Conservation (phyloP, 2,888 invertebrate genomes). For the Osmoderma eremita region DNA sequence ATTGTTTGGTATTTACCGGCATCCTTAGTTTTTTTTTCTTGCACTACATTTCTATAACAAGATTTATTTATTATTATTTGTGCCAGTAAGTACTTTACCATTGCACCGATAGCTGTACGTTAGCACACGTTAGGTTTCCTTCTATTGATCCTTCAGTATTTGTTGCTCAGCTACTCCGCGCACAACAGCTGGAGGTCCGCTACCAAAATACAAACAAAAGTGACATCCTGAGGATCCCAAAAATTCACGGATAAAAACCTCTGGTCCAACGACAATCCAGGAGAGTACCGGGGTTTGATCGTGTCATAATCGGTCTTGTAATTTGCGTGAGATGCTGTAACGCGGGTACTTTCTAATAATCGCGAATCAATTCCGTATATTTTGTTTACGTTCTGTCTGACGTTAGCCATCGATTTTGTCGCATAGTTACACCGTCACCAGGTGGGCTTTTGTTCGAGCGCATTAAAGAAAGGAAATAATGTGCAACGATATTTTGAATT, state of each 20-base stretch:
- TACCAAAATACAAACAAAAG: conserved; percentile 46
- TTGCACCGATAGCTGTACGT: neutral
- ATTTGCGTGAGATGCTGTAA: conserved; percentile 25
- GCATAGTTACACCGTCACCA: neutral
- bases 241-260: neutral
- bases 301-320: neutral
- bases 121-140: conserved; percentile 18
- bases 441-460: conserved; percentile 7
- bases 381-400: conserved; percentile 6
- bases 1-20: no score
- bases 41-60: conserved; percentile 1
- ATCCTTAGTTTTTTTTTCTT: no score
- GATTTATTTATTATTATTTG: no score
- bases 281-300: neutral
- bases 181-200: conserved; percentile 49
- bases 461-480: conserved; percentile 5
- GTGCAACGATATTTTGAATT: neutral
- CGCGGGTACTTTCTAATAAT: conserved; percentile 11
- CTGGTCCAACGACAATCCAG: neutral
- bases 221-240: conserved; percentile 26
- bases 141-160: conserved; percentile 41
- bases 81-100: neutral
- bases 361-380: conserved; percentile 27
- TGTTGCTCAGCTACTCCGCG: conserved; percentile 45
- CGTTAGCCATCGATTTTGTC: conserved; percentile 20